Base-by-base conservation (phyloP, 2,797 vertebrate genomes). In the Myotis planiceps region DNA sequence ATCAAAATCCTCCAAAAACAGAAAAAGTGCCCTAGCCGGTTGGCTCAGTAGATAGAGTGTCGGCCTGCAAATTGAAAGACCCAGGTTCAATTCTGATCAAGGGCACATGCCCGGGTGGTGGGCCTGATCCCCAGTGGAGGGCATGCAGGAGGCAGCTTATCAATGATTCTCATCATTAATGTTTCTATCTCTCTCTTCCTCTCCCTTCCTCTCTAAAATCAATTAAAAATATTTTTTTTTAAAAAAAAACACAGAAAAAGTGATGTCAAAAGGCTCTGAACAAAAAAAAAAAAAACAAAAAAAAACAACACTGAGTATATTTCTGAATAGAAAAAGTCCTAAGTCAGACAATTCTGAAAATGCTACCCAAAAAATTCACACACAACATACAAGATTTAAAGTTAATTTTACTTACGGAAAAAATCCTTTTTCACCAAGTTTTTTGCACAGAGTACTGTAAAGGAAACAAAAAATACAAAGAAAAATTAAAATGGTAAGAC, bases 361-460 rank as follows among this genome's bases (percentile, higher is more conserved):
- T 39, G 18, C 34, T 82, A 66, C 37, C 55, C 37, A 55, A 58
- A 96, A 96, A 75, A 75, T 39, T 49, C 79, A 95, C 34, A 94
- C 3, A 80, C 5, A 53, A 92, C 49, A 92, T 72, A 86, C 47
- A 97, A 97, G 34, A 96, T 87, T 95, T 83, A 97, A 98, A 96
- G 1, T 27, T 53, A 88, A 97, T 80, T 84, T 84, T 99, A 99
- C 99, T 99, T 99, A 99, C 99, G 99, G 98, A 99, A 99, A 98
- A 99, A 99, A 98, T 99, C 99, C 99, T 99, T 99, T 99, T 99
- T 99, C 98, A 99, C 99, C 98, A 99, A 98, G 98, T 99, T 99
- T 99, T 99, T 99, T 97, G 99, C 99, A 99, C 99, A 99, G 96
- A 99, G 98, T 98, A 99, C 99, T 99, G 99, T 29, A 98, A 99